Evolutionary conservation across 1,140 invertebrate genomes (phyloP), one percentile per base, ranked within the genome.

Genomic region (Drosophila melanica): DNA sequence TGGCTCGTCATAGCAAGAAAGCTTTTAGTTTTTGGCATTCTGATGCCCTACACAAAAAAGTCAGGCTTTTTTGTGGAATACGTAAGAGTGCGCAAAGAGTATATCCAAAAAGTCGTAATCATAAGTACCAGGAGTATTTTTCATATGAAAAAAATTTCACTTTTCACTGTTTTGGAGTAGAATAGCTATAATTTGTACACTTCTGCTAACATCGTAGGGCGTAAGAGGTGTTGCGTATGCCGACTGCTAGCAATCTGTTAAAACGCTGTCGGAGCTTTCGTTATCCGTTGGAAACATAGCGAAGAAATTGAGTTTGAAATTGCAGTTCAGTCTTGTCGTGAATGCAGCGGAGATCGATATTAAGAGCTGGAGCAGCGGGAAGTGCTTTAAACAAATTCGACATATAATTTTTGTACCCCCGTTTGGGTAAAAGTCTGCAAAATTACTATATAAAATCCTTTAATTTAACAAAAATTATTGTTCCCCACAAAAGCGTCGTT

Each of bases 321-420:
- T 91, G 90, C 90, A 91, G 86, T 91, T 87, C 82, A 91, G 90
- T 91, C 85, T 90, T 86, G 90, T 91, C 90, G 90, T 90, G 90
- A 78, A 81, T 91, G 90, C 90, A 91, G 90, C 77, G 72, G 79
- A 90, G 81, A 91, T 91, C 90, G 90, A 91, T 91, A 91, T 77
- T 86, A 82, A 69, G 72, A 69, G 68, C 64, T 63, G 73, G 53
- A 85, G 77, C 69, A 89, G 85, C 80, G 77, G 70, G 77, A 65
- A 62, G 63, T 45, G 51, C 63, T 74, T 65, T 51, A 48, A 60
- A 78, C 53, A 47, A 77, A 90, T 80, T 87, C 82, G 72, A 87
- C 84, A 82, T 50, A 80, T 77, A 73, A 77, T 79, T 87, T 75
- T 76, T 78, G 66, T 86, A 72, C 41, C 50, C 74, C 66, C 37